A percentile compares a stretch with the other conserved stretches of the same genome.
These are phyloP conservation scores for Gallinago jamesoni DNA, from an alignment of 2,113 vertebrate genomes.

Conservation along the genomic window DNA sequence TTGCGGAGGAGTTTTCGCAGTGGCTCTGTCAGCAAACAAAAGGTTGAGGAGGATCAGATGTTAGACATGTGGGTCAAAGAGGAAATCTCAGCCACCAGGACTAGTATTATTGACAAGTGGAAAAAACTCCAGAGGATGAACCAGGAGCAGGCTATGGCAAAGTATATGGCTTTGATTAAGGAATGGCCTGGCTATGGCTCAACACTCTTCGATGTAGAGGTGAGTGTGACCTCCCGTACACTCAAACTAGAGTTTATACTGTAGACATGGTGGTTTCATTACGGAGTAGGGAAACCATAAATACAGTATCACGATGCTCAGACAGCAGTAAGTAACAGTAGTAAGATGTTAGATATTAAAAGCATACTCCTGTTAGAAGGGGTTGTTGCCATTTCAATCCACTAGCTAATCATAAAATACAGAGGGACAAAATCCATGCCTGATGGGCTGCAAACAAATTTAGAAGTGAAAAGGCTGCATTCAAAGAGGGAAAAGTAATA, in stretches of 20 bases:
- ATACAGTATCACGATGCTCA: not conserved
- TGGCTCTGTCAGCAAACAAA: conserved; percentile 81
- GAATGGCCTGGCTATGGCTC: conserved; percentile 97
- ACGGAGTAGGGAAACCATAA: not conserved
- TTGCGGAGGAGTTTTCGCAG: conserved; percentile 91
- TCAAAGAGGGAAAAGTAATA: not conserved
- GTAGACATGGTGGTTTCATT: not conserved
- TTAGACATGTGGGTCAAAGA: conserved; percentile 93
- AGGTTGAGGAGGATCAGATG: conserved; percentile 86
- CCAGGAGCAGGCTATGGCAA: conserved; percentile 91
- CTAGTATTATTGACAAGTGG: conserved; percentile 93
- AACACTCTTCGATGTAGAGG: conserved; percentile 94
- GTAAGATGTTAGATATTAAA: not conserved
- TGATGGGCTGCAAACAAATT: not conserved
- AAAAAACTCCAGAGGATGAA: conserved; percentile 89
- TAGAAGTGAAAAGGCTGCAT: not conserved
- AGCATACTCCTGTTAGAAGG: not conserved
- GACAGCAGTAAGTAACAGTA: not conserved
- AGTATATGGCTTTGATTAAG: conserved; percentile 92
- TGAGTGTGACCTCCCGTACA: conserved; percentile 61
- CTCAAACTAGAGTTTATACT: not conserved
- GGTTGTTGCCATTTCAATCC: not conserved
- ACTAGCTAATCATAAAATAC: not conserved
- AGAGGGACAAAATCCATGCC: not conserved
- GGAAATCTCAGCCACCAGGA: conserved; percentile 81